phyloP scores from a whole-genome alignment of 2,113 vertebrate species.

The Steatornis caripensis region DNA sequence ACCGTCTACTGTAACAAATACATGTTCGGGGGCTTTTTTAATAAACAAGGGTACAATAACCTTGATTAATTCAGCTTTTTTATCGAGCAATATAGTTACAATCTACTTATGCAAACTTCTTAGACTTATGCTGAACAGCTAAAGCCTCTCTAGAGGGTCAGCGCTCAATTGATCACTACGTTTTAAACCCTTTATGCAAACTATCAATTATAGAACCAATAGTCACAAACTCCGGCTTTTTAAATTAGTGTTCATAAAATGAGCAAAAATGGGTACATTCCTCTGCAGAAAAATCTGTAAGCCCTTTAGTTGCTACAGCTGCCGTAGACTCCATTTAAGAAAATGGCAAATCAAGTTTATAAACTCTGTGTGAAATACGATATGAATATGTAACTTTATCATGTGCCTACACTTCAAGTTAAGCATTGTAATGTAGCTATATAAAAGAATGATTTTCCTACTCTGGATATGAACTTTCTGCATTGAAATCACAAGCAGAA shows the following conservation, averaged over 20 bases:
- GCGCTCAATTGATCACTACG: neutral
- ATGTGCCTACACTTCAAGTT: neutral
- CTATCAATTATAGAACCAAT: neutral
- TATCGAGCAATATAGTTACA: neutral
- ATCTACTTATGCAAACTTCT: neutral
- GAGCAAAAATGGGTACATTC: neutral
- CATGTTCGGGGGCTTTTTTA: neutral
- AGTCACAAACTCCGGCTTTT: neutral
- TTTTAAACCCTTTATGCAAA: neutral
- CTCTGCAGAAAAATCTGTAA: neutral
- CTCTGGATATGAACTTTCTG: neutral
- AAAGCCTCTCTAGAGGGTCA: neutral
- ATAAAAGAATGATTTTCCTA: neutral
- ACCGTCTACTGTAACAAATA: neutral
- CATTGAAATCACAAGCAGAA: neutral
- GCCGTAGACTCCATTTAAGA: neutral
- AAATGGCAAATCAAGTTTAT: neutral
- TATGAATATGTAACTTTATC: neutral
- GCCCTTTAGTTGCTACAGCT: neutral
- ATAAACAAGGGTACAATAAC: neutral
- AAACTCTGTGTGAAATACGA: neutral
- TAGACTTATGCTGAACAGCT: neutral
- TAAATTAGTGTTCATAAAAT: neutral
- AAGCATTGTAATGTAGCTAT: neutral
- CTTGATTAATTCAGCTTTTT: neutral